Base-by-base conservation (phyloP, 2,888 invertebrate species). In the Marronus borbonicus region DNA sequence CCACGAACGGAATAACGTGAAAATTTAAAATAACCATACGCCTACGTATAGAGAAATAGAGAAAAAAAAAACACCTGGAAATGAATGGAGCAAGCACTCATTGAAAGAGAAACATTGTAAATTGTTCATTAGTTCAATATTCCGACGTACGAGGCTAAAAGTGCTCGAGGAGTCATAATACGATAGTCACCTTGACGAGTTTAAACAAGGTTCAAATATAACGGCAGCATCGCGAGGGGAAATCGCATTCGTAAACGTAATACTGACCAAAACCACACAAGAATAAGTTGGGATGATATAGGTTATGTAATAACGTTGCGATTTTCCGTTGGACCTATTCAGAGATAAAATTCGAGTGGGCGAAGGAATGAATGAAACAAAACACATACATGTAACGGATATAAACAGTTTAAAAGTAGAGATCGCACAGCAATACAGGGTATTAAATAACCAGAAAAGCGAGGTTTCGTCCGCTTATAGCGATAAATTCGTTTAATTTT, bases 251-350 rank as follows among this genome's bases (percentile, higher is more conserved):
- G 68, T 60, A 60, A 44, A 10, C 8, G 10, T 58, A 78, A 78
- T 74, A 58, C 77, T 77, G 78, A 75, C 75, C 78, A 66, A 55
- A 58, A 65, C 70, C 66, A 66, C 75, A 75, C 44, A 17, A n/a
- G 28, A 44, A 74, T 50, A n/a, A 31, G 75, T 66, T 75, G 31
- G 24, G 55, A n/a, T 17, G 65, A 65, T 76, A 69, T 50, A 78
- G 78, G 78, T 78, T 78, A 78, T 78, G 78, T 78, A 78, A 78
- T 68, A 55, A 55, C n/a, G 28, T 10, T 28, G 44, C n/a, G 72
- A 58, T 17, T 60, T 72, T 60, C 39, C 52, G 52, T 70, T 70
- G 44, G 44, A 70, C 28, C 14, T 20, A 14, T 39, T 12, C 17
- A 12, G 14, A 74, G 1, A 44, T 44, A 28, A 10, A 60, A 60